Evolutionary conservation across 1,140 invertebrate species (phyloP), one percentile per base, ranked within the genome.

Genomic region (Rhizoglyphus robini): DNA sequence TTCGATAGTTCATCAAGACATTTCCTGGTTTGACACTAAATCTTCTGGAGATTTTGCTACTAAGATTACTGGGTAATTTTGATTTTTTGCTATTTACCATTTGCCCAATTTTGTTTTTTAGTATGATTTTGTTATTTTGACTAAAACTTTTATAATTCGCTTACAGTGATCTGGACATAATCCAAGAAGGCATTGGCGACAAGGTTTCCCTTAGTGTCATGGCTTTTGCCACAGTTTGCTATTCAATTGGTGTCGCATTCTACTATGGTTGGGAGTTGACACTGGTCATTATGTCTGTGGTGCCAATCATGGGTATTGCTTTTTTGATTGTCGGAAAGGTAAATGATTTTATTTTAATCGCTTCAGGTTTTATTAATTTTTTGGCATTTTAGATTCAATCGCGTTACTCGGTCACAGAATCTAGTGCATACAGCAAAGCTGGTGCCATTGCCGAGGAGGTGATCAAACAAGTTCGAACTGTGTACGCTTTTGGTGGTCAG

Each of bases 1-100:
- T 32, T 75, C 78, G 69, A 75, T 85, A 2, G 68, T 85, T 4
- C 70, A 81, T 30, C 83, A n/a, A n/a, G n/a, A n/a, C n/a, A n/a
- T n/a, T n/a, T n/a, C n/a, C n/a, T n/a, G n/a, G n/a, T n/a, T n/a
- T n/a, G n/a, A n/a, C n/a, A n/a, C n/a, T n/a, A n/a, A n/a, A n/a
- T n/a, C n/a, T n/a, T n/a, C n/a, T n/a, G 87, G 87, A 2, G 87
- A 90, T 73, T 82, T 93, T 41, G 86, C 87, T 30, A 84, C 83
- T 30, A 83, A 87, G 76, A 81, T 93, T 72, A 83, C 87, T 49
- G 86, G 30, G 49, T 63, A 63, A 25, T 20, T 20, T 3, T 23
- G 29, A 18, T 2, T 2, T 57, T 30, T 15, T 27, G 23, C 18
- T 27, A 2, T 57, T 57, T 30, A 51, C 25, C 11, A 20, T 8